A percentile compares a stretch with the other conserved stretches of the same genome.
phyloP scores from a whole-genome alignment of 64 coral and sea anemone species.

The Stylophora pistillata region DNA sequence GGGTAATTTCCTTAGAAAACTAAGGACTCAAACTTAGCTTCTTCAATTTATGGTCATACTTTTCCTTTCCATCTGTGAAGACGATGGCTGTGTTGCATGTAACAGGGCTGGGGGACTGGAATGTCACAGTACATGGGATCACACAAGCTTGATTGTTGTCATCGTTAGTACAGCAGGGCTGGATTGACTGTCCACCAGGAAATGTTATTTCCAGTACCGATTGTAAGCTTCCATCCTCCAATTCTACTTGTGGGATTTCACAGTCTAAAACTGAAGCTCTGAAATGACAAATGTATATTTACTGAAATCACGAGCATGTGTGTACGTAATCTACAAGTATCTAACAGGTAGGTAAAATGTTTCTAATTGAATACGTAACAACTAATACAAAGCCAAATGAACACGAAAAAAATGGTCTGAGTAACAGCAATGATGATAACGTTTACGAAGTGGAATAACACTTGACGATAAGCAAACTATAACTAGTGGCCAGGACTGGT shows the following conservation, averaged over 20 bases:
- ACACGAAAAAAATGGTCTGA: too few relatives aligned
- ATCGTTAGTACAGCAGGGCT: conserved; percentile 50
- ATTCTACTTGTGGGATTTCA: conserved; percentile 76
- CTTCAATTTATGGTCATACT: conserved; percentile 24
- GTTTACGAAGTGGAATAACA: too few relatives aligned
- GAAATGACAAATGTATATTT: background rate
- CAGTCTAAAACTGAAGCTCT: conserved; percentile 62
- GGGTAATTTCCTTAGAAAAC: too few relatives aligned
- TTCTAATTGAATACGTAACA: too few relatives aligned
- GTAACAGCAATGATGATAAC: too few relatives aligned
- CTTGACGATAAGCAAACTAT: too few relatives aligned
- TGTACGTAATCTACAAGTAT: too few relatives aligned
- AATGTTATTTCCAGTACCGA: conserved; percentile 68
- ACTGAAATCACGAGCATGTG: background rate
- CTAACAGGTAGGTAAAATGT: too few relatives aligned
- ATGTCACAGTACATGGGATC: conserved; percentile 71
- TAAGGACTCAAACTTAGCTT: too few relatives aligned
- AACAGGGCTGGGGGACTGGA: conserved; percentile 82
- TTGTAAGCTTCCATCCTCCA: conserved; percentile 74
- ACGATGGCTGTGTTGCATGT: conserved; percentile 65
- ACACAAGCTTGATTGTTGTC: conserved; percentile 58
- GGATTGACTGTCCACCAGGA: conserved; percentile 73
- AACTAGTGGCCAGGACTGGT: too few relatives aligned
- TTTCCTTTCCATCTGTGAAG: conserved; percentile 75
- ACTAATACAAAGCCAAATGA: too few relatives aligned